These are phyloP conservation scores for Catalaphyllia jardinei DNA, from an alignment of 64 coral and sea anemone species.

Conservation along the genomic window DNA sequence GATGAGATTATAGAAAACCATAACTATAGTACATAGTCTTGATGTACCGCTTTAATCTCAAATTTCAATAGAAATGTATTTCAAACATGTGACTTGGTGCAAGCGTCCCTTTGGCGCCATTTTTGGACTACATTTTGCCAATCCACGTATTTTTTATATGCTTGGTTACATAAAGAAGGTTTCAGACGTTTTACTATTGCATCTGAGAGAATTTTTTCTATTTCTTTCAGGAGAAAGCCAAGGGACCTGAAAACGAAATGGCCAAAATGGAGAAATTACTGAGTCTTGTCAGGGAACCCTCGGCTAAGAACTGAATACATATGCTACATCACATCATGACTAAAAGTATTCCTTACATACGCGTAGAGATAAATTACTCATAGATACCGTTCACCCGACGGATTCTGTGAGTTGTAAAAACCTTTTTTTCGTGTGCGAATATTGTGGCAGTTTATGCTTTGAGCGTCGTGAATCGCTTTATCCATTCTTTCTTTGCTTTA, in stretches of 20 bases:
- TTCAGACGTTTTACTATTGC: not conserved
- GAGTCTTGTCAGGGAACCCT: constrained; percentile 93
- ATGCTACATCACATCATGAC: not conserved
- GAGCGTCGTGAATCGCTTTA: not conserved
- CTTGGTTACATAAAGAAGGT: not conserved
- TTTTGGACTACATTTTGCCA: not conserved
- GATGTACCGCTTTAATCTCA: too few relatives aligned
- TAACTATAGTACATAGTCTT: too few relatives aligned
- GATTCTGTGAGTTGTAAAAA: constrained; percentile 18
- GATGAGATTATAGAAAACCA: too few relatives aligned
- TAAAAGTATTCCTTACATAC: not conserved
- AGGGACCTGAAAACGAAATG: constrained; percentile 94
- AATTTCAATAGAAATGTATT: too few relatives aligned
- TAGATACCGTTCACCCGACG: not conserved
- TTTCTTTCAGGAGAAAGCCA: constrained; percentile 93
- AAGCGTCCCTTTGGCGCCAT: too few relatives aligned
- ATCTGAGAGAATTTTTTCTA: not conserved
- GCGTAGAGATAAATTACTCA: not conserved
- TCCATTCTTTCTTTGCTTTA: not conserved
- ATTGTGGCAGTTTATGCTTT: not conserved
- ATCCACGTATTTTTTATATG: not conserved
- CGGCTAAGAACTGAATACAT: constrained; percentile 66
- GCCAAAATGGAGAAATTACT: constrained; percentile 96
- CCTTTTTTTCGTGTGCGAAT: not conserved
- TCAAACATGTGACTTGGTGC: too few relatives aligned